phyloP scores from a whole-genome alignment of 2,113 vertebrate species.

The Bos taurus region DNA sequence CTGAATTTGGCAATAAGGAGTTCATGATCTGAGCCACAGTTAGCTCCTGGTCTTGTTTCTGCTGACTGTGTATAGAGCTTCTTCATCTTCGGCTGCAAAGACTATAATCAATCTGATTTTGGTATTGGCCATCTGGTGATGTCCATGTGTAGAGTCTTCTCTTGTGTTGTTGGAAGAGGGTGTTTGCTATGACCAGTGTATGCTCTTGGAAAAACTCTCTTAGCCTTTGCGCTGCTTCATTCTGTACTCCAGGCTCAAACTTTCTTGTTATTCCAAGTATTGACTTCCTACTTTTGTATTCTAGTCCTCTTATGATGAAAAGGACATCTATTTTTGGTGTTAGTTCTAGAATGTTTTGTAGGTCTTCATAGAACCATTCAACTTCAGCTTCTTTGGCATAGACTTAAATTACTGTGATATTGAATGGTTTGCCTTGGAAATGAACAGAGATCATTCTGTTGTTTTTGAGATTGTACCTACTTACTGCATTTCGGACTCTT shows the following conservation, averaged over 20 bases:
- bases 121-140: neutral
- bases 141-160: neutral
- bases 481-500: neutral
- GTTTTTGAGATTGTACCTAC: neutral
- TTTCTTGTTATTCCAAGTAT: neutral
- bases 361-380: neutral
- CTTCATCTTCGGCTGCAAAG: neutral
- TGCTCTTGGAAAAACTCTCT: neutral
- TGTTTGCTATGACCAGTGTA: neutral
- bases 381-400: neutral
- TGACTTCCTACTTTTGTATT: neutral
- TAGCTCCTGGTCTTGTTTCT: neutral
- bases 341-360: neutral
- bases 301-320: neutral
- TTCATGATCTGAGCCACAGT: neutral
- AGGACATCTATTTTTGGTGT: neutral
- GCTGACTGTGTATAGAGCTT: neutral
- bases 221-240: neutral
- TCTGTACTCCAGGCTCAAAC: neutral
- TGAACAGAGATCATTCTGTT: neutral
- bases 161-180: neutral
- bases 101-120: neutral
- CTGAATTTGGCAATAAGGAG: neutral
- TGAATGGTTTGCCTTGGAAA: neutral
- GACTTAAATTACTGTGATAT: neutral